Evolutionary conservation across 2,113 vertebrate genomes (phyloP).

Genomic region (Macaca nemestrina): DNA sequence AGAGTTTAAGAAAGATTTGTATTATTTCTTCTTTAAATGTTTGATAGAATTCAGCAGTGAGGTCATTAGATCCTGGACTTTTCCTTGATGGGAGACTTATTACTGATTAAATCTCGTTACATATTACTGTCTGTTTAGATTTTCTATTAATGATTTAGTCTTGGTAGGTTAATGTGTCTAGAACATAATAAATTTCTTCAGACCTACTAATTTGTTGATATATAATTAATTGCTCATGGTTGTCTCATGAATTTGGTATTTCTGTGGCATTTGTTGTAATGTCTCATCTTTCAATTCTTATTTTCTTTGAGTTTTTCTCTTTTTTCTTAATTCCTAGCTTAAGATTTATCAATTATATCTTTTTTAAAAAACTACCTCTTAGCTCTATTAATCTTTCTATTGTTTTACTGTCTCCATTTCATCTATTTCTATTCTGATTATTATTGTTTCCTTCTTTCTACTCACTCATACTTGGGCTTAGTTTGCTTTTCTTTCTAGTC

Average conservation of each 20-base stretch:
- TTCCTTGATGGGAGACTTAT: background rate
- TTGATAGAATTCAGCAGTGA: background rate
- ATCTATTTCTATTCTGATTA: background rate
- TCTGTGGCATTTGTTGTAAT: background rate
- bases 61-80: background rate
- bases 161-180: background rate
- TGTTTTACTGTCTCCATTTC: background rate
- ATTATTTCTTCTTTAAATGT: background rate
- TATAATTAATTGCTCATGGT: background rate
- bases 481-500: background rate
- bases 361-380: background rate
- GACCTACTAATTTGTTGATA: background rate
- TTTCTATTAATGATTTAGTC: background rate
- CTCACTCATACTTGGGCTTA: background rate
- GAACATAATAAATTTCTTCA: background rate
- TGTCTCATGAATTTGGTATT: background rate
- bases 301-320: background rate
- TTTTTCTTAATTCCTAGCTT: background rate
- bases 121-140: background rate
- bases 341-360: background rate
- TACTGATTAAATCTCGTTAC: background rate
- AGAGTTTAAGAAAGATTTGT: background rate
- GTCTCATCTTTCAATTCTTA: background rate
- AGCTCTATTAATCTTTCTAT: background rate
- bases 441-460: background rate